Percentiles rank a stretch among this genome's conserved stretches.
phyloP scores from a whole-genome alignment of 1,140 invertebrate species.

The Bombus affinis region DNA sequence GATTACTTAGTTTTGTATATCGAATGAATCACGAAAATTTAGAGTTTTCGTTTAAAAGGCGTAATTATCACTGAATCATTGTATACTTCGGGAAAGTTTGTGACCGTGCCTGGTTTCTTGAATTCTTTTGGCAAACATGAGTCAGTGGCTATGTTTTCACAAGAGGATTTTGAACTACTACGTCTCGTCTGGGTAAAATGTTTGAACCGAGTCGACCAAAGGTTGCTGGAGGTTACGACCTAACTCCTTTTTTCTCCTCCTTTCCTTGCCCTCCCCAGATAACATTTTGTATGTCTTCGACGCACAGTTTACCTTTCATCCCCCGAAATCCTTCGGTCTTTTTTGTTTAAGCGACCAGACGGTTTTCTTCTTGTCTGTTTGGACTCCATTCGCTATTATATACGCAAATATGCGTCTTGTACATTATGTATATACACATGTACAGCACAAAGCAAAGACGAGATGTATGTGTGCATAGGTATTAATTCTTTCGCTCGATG shows the following conservation, averaged over 20 bases:
- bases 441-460: background rate
- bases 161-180: constrained; percentile 73
- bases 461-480: background rate
- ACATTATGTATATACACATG: background rate
- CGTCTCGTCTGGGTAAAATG: constrained; percentile 63
- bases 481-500: background rate
- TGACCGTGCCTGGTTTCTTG: constrained; percentile 3
- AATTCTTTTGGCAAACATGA: constrained; percentile 50
- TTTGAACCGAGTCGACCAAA: constrained; percentile 64
- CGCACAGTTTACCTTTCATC: constrained; percentile 4
- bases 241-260: background rate
- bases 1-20: background rate
- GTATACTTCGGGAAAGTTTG: background rate
- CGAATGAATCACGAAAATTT: background rate
- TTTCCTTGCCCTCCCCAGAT: background rate
- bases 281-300: constrained; percentile 23
- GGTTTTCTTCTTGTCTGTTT: background rate
- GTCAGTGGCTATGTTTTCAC: constrained; percentile 65
- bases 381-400: background rate
- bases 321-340: constrained; percentile 36
- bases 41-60: background rate
- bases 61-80: constrained; percentile 32
- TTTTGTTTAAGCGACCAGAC: constrained; percentile 37
- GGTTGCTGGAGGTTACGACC: constrained; percentile 66
- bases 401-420: constrained; percentile 13